A percentile compares a stretch with the other conserved stretches of the same genome.
These are phyloP conservation scores for Protodeltote pygarga DNA, from an alignment of 2,888 invertebrate species.

Conservation along the genomic window DNA sequence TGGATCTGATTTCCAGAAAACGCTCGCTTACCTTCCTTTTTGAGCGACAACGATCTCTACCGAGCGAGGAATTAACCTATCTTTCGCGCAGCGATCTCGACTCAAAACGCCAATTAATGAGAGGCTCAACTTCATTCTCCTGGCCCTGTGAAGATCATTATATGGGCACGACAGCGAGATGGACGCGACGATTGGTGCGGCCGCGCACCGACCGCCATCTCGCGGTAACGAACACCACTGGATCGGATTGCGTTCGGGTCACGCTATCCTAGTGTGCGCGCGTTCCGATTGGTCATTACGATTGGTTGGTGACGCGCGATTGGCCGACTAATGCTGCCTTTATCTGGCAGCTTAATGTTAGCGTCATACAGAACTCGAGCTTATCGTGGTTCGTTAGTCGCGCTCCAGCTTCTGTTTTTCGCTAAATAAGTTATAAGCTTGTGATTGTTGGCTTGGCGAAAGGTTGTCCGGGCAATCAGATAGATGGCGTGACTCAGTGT, in stretches of 20 bases:
- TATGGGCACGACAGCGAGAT: constrained; percentile 87
- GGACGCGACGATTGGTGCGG: constrained; percentile 84
- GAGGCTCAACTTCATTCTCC: constrained; percentile 87
- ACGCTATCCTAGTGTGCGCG: constrained; percentile 84
- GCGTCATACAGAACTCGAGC: constrained; percentile 79
- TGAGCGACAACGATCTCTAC: constrained; percentile 84
- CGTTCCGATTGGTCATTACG: constrained; percentile 81
- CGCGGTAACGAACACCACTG: constrained; percentile 84
- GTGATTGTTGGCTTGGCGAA: constrained; percentile 74
- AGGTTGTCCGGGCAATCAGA: constrained; percentile 81
- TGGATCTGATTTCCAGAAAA: constrained; percentile 87
- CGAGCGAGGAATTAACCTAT: constrained; percentile 86
- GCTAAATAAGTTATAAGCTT: constrained; percentile 85
- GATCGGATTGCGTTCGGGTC: constrained; percentile 85
- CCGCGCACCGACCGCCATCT: constrained; percentile 81
- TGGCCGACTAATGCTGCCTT: constrained; percentile 75
- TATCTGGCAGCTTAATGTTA: constrained; percentile 76
- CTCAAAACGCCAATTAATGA: constrained; percentile 87
- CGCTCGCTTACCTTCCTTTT: constrained; percentile 85
- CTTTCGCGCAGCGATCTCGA: constrained; percentile 85
- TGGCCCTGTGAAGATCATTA: constrained; percentile 87
- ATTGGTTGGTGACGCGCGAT: constrained; percentile 78
- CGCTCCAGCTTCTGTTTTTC: constrained; percentile 79
- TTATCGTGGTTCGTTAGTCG: constrained; percentile 82
- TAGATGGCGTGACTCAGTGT: constrained; percentile 85